Evolutionary conservation across 2,888 invertebrate species (phyloP).

Genomic region (Erpobdella octoculata): DNA sequence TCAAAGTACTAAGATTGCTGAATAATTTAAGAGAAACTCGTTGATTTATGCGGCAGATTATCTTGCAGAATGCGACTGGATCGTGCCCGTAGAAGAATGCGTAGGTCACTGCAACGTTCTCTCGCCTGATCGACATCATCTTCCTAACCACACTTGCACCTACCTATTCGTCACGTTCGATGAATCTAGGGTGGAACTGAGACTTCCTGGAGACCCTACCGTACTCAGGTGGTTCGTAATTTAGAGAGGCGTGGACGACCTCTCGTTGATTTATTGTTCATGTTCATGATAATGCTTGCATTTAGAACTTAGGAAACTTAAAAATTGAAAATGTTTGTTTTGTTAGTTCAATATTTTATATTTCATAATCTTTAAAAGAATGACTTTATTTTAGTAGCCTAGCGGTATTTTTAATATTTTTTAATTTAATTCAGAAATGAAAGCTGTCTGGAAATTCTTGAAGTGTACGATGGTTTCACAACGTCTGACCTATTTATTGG

Average conservation of each 20-base stretch:
- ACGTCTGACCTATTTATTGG: slow-evolving; percentile 33
- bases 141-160: slow-evolving; percentile 33
- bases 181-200: slow-evolving; percentile 32
- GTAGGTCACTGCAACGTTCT: slow-evolving; percentile 31
- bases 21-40: not conserved
- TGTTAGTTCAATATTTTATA: too few relatives aligned
- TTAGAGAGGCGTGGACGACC: too few relatives aligned
- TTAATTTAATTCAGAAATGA: not conserved
- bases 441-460: slow-evolving; percentile 13
- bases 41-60: not conserved
- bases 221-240: slow-evolving; percentile 33
- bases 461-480: slow-evolving; percentile 35
- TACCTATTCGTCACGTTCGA: slow-evolving; percentile 35
- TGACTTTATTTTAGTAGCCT: too few relatives aligned
- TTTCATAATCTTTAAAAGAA: too few relatives aligned
- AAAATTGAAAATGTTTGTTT: too few relatives aligned
- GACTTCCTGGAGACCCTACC: slow-evolving; percentile 29
- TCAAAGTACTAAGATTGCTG: not conserved
- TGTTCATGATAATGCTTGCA: too few relatives aligned
- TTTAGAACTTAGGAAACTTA: too few relatives aligned
- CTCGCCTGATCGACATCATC: slow-evolving; percentile 36
- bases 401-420: not conserved
- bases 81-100: slow-evolving; percentile 34
- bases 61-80: slow-evolving; percentile 35
- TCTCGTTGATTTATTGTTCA: too few relatives aligned